Percentiles rank a stretch among this genome's conserved stretches.
Evolutionary conservation across 2,113 vertebrate genomes (phyloP).

Genomic region (Megalops atlanticus): DNA sequence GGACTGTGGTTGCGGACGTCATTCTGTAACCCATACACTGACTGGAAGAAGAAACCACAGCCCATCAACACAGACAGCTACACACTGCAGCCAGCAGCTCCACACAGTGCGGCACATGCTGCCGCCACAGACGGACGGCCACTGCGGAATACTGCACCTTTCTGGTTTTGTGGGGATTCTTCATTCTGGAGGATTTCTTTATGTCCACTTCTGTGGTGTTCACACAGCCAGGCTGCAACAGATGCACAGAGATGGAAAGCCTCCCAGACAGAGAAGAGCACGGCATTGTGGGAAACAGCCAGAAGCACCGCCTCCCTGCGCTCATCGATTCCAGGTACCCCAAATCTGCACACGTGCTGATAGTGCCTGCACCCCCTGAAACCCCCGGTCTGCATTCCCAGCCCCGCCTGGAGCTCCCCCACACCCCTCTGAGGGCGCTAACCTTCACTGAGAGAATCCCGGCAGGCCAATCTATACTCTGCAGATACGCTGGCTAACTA

Average conservation of each 20-base stretch:
- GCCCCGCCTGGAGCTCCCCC: too few relatives aligned
- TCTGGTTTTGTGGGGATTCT: conserved; percentile 95
- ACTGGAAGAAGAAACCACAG: too few relatives aligned
- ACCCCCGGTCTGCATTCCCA: too few relatives aligned
- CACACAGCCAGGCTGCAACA: conserved; percentile 89
- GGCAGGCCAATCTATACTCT: too few relatives aligned
- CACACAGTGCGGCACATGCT: too few relatives aligned
- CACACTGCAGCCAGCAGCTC: background rate
- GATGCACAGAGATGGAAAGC: conserved; percentile 32
- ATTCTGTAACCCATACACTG: conserved; percentile 95
- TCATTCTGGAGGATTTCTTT: conserved; percentile 98
- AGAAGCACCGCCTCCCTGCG: background rate
- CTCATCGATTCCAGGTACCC: too few relatives aligned
- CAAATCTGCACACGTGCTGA: too few relatives aligned
- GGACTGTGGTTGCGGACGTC: conserved; percentile 93
- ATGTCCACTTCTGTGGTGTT: conserved; percentile 98
- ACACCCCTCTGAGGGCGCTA: too few relatives aligned
- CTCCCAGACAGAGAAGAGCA: background rate
- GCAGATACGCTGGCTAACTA: too few relatives aligned
- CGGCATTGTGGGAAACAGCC: background rate
- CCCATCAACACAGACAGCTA: background rate
- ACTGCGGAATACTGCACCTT: conserved; percentile 72
- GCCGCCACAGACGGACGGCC: background rate
- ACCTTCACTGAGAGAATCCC: too few relatives aligned
- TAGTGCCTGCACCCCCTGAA: too few relatives aligned